phyloP scores from a whole-genome alignment of 2,797 vertebrate species.

The Antrozous pallidus region DNA sequence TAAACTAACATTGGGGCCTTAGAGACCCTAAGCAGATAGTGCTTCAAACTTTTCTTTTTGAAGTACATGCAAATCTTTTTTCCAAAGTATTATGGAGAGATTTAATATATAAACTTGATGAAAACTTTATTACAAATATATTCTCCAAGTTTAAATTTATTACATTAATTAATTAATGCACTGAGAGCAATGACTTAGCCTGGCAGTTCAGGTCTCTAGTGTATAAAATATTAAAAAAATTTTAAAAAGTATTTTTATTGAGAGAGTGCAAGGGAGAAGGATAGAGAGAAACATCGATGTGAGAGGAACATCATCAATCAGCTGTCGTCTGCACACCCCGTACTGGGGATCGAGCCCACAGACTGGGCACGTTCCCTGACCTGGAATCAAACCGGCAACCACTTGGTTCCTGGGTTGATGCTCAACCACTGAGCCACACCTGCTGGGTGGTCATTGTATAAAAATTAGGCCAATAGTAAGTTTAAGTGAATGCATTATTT shows the following conservation, averaged over 20 bases:
- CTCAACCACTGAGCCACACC: too few relatives aligned
- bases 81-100: not conserved
- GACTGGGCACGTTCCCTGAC: too few relatives aligned
- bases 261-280: too few relatives aligned
- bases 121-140: not conserved
- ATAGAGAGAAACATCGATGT: too few relatives aligned
- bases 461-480: not conserved
- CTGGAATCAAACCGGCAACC: too few relatives aligned
- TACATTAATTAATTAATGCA: not conserved
- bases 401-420: too few relatives aligned
- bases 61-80: not conserved
- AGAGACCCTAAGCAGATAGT: not conserved
- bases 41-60: not conserved
- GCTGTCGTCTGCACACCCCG: too few relatives aligned
- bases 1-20: not conserved
- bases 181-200: not conserved
- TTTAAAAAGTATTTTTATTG: too few relatives aligned
- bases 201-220: not conserved
- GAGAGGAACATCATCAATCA: too few relatives aligned
- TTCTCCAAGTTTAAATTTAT: not conserved
- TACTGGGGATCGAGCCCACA: too few relatives aligned
- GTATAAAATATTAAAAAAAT: not conserved
- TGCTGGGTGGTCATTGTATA: too few relatives aligned
- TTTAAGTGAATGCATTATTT: not conserved
- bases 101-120: not conserved